These are phyloP conservation scores for Holacanthella duospinosa DNA, from an alignment of 2,888 invertebrate species.

Conservation along the genomic window DNA sequence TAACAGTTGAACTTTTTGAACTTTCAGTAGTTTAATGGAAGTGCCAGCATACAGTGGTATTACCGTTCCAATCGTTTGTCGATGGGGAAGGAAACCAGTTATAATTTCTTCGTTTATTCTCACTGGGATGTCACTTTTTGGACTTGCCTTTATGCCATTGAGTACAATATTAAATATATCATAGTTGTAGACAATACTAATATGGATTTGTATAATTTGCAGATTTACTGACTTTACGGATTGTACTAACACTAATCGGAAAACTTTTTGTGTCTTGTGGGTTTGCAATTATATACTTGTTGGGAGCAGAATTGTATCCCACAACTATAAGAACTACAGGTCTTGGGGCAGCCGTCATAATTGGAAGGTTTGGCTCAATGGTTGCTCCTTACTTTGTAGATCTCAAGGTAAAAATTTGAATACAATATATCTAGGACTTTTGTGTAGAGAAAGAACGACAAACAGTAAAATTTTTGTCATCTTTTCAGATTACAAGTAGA, in stretches of 20 bases:
- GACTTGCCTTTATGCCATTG: slow-evolving; percentile 18
- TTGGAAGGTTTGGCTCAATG: slow-evolving; percentile 32
- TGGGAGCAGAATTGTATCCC: slow-evolving; percentile 34
- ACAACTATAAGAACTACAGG: slow-evolving; percentile 31
- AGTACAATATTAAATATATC: slow-evolving; percentile 17
- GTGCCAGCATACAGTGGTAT: slow-evolving; percentile 32
- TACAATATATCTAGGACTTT: background rate
- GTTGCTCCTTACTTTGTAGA: slow-evolving; percentile 33
- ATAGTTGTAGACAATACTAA: too few relatives aligned
- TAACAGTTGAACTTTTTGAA: slow-evolving; percentile 1
- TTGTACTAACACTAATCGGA: slow-evolving; percentile 27
- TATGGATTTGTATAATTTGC: background rate
- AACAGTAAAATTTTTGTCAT: background rate
- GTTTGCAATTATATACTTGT: slow-evolving; percentile 30
- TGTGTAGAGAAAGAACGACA: background rate
- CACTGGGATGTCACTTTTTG: slow-evolving; percentile 26
- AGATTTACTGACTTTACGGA: slow-evolving; percentile 10
- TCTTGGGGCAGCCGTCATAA: slow-evolving; percentile 19
- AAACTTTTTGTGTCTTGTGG: slow-evolving; percentile 31
- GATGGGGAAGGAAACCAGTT: slow-evolving; percentile 31
- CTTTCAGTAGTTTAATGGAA: slow-evolving; percentile 32
- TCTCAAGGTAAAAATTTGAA: slow-evolving; percentile 22
- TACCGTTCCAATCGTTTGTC: slow-evolving; percentile 27
- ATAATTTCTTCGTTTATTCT: slow-evolving; percentile 24
- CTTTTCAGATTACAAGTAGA: background rate